These are phyloP conservation scores for Mesodorylaimus sp. DNA, from an alignment of 2,888 invertebrate genomes.

Conservation along the genomic window DNA sequence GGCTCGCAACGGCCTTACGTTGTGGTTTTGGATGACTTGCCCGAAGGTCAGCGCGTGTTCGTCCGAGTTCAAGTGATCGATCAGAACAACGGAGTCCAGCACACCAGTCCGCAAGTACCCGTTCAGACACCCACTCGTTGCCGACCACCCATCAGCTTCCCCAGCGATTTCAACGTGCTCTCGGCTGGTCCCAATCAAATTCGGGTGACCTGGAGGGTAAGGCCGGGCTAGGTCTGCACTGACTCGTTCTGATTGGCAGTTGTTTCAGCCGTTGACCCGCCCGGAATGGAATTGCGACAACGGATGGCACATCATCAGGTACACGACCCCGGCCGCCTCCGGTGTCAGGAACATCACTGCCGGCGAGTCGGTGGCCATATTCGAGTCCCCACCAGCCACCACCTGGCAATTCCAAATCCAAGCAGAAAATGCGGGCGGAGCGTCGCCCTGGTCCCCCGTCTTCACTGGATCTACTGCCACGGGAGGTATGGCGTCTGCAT, in stretches of 20 bases:
- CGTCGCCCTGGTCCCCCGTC: conserved; percentile 23
- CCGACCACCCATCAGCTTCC: conserved; percentile 20
- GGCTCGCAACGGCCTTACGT: conserved; percentile 28
- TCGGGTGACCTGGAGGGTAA: conserved; percentile 23
- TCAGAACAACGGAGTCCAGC: conserved; percentile 21
- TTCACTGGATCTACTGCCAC: conserved; percentile 19
- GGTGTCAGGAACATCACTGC: conserved; percentile 22
- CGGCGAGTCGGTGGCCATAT: conserved; percentile 20
- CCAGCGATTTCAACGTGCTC: conserved; percentile 19
- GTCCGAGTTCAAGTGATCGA: conserved; percentile 14
- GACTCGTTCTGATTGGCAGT: not conserved
- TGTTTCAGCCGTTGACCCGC: conserved; percentile 20
- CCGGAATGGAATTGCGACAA: conserved; percentile 28
- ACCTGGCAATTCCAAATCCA: conserved; percentile 27
- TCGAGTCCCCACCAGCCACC: conserved; percentile 26
- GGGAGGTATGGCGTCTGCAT: conserved; percentile 12
- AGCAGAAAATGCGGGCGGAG: conserved; percentile 26
- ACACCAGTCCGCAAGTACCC: conserved; percentile 22
- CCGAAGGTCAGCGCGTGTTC: conserved; percentile 21
- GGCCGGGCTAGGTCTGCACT: not conserved
- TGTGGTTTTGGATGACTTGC: conserved; percentile 22
- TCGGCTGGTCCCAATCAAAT: conserved; percentile 27
- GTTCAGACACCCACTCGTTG: conserved; percentile 20
- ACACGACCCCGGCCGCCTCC: conserved; percentile 13
- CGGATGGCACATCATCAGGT: conserved; percentile 28